Percentiles rank a stretch among this genome's conserved stretches.
Evolutionary conservation across 2,113 vertebrate species (phyloP).

Genomic region (Myotis brandtii): DNA sequence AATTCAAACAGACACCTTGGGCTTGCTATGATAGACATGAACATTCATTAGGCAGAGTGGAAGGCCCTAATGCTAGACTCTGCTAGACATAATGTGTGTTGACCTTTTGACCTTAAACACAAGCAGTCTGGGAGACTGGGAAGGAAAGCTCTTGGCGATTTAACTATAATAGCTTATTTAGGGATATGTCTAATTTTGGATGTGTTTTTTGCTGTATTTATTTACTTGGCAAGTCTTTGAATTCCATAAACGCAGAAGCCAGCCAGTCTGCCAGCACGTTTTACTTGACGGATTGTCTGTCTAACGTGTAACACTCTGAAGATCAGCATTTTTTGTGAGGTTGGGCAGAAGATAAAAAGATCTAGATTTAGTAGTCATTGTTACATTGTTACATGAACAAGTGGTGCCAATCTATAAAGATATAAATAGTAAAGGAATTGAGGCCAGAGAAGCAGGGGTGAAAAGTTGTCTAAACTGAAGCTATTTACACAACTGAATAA

Average conservation of each 20-base stretch:
- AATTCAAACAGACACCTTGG: neutral
- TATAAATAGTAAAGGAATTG: conserved; percentile 50
- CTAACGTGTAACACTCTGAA: conserved; percentile 43
- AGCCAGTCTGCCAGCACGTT: conserved; percentile 15
- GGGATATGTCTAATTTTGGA: conserved; percentile 46
- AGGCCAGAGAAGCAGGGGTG: neutral
- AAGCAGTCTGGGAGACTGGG: neutral
- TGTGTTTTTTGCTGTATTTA: conserved; percentile 64
- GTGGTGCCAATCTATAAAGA: conserved; percentile 33
- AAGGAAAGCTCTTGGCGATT: conserved; percentile 58
- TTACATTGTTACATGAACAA: neutral
- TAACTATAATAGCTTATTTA: conserved; percentile 63
- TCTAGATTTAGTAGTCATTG: conserved; percentile 60
- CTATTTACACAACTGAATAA: neutral
- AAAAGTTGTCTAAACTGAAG: neutral
- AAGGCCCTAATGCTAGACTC: neutral
- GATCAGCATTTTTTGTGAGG: conserved; percentile 54
- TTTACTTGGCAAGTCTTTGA: conserved; percentile 71
- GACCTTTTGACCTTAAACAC: conserved; percentile 57
- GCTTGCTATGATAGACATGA: conserved; percentile 18
- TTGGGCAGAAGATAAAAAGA: conserved; percentile 61
- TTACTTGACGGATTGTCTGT: conserved; percentile 63
- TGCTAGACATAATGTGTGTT: neutral
- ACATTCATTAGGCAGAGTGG: neutral
- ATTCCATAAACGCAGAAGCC: conserved; percentile 68